Base-by-base conservation (phyloP, 2,113 vertebrate species). In the Psittacula cyanocephala region DNA sequence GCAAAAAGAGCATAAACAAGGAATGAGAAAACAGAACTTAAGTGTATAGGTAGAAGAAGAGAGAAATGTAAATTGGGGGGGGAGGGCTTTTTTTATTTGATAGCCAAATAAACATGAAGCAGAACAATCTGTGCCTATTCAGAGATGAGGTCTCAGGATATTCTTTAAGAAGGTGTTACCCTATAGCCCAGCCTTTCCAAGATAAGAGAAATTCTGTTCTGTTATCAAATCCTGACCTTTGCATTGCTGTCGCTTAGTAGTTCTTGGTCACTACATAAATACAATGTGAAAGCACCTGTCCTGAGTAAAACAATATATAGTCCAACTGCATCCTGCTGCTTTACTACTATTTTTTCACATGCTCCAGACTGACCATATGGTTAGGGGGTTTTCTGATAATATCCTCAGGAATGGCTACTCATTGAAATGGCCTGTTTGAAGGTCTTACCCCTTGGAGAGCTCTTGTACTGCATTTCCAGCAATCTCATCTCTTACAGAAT, bases 281-380 rank as follows among this genome's bases (percentile, higher is more conserved):
- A 52, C 23, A 57, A 89, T 19, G 6, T 31, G 79, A 94, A 93
- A 88, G 59, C 85, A 94, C 37, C 63, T 91, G 78, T 65, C 93
- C 67, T 67, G 19, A 91, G n/a, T 85, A 88, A 69, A 96, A 77
- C 19, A 70, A 46, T 80, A 87, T 69, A 91, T 76, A 74, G 53
- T 86, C 89, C 84, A 88, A 80, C 23, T 57, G 52, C 35, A 88
- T 63, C 85, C 85, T 88, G 91, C 87, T 95, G 85, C 22, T 95
- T 93, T 89, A 41, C 37, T 94, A 46, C 83, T 95, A 68, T 86
- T 91, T 96, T 93, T 89, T 86, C 77, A 52, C n/a, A 31, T 65
- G 47, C 22, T 77, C 71, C 75, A 96, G 94, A 94, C 85, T 86
- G 71, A 60, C 81, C 89, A 96, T 94, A 93, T 95, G 81, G 89